Conservation (phyloP, 2,888 invertebrate genomes). For the Cancer borealis region DNA sequence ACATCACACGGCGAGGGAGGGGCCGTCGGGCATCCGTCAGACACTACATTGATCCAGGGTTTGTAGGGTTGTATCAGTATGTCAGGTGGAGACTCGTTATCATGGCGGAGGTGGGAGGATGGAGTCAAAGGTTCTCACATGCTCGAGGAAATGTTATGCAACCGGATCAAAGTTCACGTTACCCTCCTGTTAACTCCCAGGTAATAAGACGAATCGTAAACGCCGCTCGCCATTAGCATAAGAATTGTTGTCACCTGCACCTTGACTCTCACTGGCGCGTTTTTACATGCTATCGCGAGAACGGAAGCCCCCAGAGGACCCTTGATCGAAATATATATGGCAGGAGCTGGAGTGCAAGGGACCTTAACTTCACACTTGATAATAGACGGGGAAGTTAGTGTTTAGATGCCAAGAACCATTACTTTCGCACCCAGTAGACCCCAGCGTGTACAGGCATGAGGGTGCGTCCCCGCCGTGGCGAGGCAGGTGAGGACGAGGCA, state of each 20-base stretch:
- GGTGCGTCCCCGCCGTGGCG: neutral
- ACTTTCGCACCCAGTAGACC: constrained; percentile 30
- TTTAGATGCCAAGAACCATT: neutral
- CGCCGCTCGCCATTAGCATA: constrained; percentile 32
- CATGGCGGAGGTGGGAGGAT: neutral
- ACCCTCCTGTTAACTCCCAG: neutral
- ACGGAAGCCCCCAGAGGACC: constrained; percentile 18
- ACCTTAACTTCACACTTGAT: constrained; percentile 3
- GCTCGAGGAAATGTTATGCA: constrained; percentile 1
- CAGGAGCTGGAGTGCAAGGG: constrained; percentile 15
- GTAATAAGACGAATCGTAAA: constrained; percentile 42
- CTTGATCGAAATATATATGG: constrained; percentile 11
- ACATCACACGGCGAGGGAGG: neutral
- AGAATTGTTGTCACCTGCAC: constrained; percentile 14
- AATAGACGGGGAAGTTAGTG: neutral
- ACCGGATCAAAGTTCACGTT: constrained; percentile 18
- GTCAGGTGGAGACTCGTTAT: neutral
- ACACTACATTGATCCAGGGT: constrained; percentile 35
- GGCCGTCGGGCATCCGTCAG: constrained; percentile 3
- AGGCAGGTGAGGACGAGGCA: neutral
- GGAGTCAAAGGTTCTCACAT: constrained; percentile 25
- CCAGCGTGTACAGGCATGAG: neutral
- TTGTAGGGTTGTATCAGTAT: neutral
- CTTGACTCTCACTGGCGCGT: neutral
- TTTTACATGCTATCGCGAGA: constrained; percentile 17